phyloP scores from a whole-genome alignment of 2,888 invertebrate species.

The Sphaerophoria rueppellii region DNA sequence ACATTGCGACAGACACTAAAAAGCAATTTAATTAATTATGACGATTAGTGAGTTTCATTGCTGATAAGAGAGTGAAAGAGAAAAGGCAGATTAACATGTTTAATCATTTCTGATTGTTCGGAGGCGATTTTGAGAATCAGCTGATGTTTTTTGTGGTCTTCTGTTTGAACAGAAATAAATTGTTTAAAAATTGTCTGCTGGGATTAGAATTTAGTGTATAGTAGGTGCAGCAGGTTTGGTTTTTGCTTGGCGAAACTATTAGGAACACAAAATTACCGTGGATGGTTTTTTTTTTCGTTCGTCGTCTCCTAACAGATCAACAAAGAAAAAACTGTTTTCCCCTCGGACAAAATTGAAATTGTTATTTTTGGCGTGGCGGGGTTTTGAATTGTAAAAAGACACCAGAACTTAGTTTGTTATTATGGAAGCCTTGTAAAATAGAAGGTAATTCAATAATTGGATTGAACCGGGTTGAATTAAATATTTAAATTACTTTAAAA shows the following conservation, averaged over 20 bases:
- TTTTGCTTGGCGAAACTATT: conserved; percentile 62
- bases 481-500: no score
- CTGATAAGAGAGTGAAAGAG: no score
- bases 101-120: conserved; percentile 18
- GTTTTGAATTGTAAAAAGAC: no score
- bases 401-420: no score
- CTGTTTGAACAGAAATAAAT: no score
- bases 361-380: not conserved
- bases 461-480: no score
- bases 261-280: conserved; percentile 68
- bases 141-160: no score
- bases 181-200: conserved; percentile 35
- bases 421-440: no score
- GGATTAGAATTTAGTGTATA: conserved; percentile 46
- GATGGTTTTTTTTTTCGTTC: conserved; percentile 37
- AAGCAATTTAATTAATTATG: not conserved
- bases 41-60: not conserved
- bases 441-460: no score
- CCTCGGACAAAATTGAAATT: not conserved
- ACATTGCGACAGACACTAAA: not conserved
- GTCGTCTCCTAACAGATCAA: no score
- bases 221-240: conserved; percentile 68
- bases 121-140: conserved; percentile 36
- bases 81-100: not conserved
- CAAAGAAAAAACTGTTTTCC: not conserved